Conservation (phyloP, 2,888 invertebrate species). For the Punctoribates punctum region DNA sequence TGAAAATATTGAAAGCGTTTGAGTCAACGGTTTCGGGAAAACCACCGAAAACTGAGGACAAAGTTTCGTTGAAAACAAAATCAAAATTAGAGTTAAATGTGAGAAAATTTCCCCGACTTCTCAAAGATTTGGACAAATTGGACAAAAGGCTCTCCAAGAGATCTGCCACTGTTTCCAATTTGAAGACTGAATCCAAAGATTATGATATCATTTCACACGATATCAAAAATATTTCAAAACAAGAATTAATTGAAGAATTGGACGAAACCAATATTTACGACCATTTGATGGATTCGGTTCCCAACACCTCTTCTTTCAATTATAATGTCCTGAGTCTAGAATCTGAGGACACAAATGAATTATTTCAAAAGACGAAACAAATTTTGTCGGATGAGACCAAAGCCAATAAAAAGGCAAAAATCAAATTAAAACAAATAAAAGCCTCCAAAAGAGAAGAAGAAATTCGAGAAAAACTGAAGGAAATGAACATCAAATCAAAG, state of each 20-base stretch:
- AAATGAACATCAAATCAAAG: background rate
- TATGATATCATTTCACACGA: background rate
- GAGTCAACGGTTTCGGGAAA: background rate
- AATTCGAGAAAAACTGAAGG: background rate
- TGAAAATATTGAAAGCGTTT: background rate
- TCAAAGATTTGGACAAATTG: constrained; percentile 19
- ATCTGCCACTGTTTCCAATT: background rate
- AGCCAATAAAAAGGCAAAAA: background rate
- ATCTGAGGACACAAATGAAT: background rate
- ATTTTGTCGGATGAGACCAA: background rate
- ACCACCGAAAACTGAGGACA: background rate
- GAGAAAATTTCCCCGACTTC: constrained; percentile 9
- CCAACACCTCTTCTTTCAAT: background rate
- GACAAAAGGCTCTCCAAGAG: background rate
- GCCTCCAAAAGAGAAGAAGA: constrained; percentile 9
- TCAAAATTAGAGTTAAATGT: background rate
- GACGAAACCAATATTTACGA: background rate
- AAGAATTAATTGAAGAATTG: background rate
- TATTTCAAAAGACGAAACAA: background rate
- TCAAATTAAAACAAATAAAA: background rate
- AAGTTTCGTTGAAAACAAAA: background rate
- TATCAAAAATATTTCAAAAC: background rate
- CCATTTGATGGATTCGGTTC: background rate
- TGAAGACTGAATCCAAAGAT: background rate
- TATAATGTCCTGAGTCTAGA: background rate